Percentiles rank a stretch among this genome's conserved stretches.
phyloP scores from a whole-genome alignment of 2,113 vertebrate species.

The Zosterops pallidus region DNA sequence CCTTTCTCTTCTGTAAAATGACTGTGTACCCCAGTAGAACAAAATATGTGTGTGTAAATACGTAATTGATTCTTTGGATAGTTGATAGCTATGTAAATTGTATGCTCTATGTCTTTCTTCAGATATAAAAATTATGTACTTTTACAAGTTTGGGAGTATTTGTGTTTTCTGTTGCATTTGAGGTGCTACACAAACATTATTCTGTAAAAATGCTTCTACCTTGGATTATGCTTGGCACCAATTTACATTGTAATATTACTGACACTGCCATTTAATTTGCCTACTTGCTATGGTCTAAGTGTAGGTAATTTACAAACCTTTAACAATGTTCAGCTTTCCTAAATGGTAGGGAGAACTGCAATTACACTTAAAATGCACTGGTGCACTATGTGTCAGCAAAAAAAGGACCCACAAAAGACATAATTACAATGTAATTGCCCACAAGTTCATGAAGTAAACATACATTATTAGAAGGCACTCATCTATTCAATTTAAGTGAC shows the following conservation, averaged over 20 bases:
- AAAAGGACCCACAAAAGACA: constrained; percentile 80
- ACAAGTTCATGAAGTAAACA: constrained; percentile 83
- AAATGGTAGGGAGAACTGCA: constrained; percentile 80
- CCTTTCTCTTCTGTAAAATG: not conserved
- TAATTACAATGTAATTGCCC: constrained; percentile 83
- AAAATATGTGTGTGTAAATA: not conserved
- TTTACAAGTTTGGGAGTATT: not conserved
- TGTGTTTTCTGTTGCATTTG: not conserved
- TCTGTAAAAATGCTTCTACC: constrained; percentile 64
- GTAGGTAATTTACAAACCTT: constrained; percentile 81
- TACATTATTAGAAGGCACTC: constrained; percentile 81
- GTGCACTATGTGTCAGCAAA: constrained; percentile 77
- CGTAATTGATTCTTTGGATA: not conserved
- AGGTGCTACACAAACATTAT: constrained; percentile 33
- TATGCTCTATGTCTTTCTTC: not conserved
- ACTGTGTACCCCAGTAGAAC: not conserved
- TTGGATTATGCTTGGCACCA: constrained; percentile 60
- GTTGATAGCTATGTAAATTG: not conserved
- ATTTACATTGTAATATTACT: constrained; percentile 75
- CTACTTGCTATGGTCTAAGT: constrained; percentile 79
- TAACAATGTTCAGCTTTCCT: constrained; percentile 77
- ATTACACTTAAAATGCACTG: constrained; percentile 79
- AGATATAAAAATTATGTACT: not conserved
- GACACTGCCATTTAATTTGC: constrained; percentile 76
- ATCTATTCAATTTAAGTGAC: constrained; percentile 78